A percentile compares a stretch with the other conserved stretches of the same genome.
Conservation (phyloP, 2,113 vertebrate species). For the Pogonocichla stellata region DNA sequence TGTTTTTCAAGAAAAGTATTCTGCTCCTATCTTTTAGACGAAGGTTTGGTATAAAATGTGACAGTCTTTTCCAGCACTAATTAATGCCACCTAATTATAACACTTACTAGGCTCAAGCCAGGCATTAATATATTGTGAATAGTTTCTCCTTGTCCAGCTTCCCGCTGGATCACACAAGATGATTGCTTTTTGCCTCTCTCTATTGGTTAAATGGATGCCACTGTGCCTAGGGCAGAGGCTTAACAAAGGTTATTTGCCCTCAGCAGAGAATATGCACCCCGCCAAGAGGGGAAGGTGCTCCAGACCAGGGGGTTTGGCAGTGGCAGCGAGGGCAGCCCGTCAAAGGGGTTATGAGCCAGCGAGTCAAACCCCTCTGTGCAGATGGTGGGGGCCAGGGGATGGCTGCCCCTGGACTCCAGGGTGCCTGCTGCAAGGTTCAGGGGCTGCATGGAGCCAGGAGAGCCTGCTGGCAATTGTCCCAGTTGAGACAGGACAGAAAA, state of each 20-base stretch:
- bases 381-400: not conserved
- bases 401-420: not conserved
- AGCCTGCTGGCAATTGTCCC: not conserved
- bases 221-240: not conserved
- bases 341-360: rapidly evolving
- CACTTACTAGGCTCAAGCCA: constrained; percentile 40
- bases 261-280: not conserved
- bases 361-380: rapidly evolving
- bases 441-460: not conserved
- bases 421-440: not conserved
- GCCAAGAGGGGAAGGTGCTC: not conserved
- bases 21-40: constrained; percentile 33
- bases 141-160: constrained; percentile 41
- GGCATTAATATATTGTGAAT: constrained; percentile 41
- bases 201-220: not conserved
- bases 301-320: not conserved
- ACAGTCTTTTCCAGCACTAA: constrained; percentile 61
- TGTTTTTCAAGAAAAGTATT: constrained; percentile 49
- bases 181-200: constrained; percentile 33
- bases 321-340: rapidly evolving
- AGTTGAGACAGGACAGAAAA: not conserved
- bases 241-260: not conserved
- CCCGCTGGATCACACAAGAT: constrained; percentile 4
- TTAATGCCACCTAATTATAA: constrained; percentile 66
- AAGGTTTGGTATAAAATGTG: constrained; percentile 40